Evolutionary conservation across 2,113 vertebrate genomes (phyloP), one percentile per base, ranked within the genome.

Genomic region (Sinocyclocheilus anshuiensis): DNA sequence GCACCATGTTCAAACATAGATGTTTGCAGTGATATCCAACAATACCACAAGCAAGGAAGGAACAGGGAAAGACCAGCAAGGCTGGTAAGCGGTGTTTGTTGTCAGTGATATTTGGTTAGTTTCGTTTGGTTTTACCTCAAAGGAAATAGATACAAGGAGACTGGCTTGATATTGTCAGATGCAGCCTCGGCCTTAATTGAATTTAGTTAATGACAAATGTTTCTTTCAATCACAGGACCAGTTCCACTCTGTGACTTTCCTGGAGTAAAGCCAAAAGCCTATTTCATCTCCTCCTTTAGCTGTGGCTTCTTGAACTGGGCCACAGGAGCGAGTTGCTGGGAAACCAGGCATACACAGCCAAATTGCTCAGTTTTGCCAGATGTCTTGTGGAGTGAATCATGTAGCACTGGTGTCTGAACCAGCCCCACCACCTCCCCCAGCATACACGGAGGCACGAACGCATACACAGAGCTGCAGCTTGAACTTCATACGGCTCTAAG

Each of bases 311-410:
- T 53, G 61, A 55, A 76, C 75, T 78, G 63, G 71, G 75, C 78
- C 72, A 72, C 57, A 39, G 29, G 29, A 81, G 53, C 9, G 72
- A 87, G 88, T 87, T 85, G 86, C 88, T 75, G 76, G 86, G 86
- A 87, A 85, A 87, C 86, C 61, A 78, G 75, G 71, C 57, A 57
- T 72, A 85, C 88, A 83, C 61, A 85, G 71, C 83, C 74, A 89
- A 89, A 89, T 84, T 85, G 59, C 77, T 89, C 61, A 48, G 61
- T 82, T 80, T 86, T 89, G 88, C 88, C 88, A 89, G 88, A 89
- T 83, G 86, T 83, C 86, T 85, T 76, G 74, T 53, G 72, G 80
- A 87, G 86, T 87, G 82, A 85, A 87, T 89, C 88, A 85, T 85
- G 71, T 85, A 61, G 78, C 63, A 85, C 45, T 85, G 83, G 83